Percentiles rank a stretch among this genome's conserved stretches.
These are phyloP conservation scores for Drosophila subsilvestris DNA, from an alignment of 2,888 invertebrate genomes.

Conservation along the genomic window DNA sequence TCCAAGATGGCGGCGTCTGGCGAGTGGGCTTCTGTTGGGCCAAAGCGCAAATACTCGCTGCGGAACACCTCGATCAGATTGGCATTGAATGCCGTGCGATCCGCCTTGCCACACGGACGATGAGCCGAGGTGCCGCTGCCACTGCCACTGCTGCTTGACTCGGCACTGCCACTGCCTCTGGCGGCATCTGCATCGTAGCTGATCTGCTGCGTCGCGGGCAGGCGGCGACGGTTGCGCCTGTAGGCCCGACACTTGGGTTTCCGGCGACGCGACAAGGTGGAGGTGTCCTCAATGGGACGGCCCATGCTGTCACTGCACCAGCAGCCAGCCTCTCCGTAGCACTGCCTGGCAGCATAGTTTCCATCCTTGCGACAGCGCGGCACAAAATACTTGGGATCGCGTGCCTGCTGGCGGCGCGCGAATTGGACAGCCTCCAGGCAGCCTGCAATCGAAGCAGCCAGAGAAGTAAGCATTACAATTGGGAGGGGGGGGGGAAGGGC, in stretches of 20 bases:
- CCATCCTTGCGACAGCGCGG: conserved; percentile 94
- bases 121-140: conserved; percentile 51
- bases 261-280: conserved; percentile 90
- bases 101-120: conserved; percentile 89
- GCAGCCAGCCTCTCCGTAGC: conserved; percentile 91
- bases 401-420: conserved; percentile 84
- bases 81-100: conserved; percentile 91
- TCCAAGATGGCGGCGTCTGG: conserved; percentile 87
- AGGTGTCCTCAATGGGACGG: conserved; percentile 91
- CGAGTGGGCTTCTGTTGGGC: conserved; percentile 21
- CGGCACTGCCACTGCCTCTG: conserved; percentile 52
- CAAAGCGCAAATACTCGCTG: conserved; percentile 88
- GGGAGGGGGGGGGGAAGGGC: too few relatives aligned
- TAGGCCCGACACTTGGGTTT: conserved; percentile 88
- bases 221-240: conserved; percentile 86
- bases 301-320: conserved; percentile 96
- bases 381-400: conserved; percentile 86
- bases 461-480: not conserved
- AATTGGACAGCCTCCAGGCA: conserved; percentile 85
- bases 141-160: conserved; percentile 23
- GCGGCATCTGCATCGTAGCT: conserved; percentile 42
- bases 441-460: conserved; percentile 79
- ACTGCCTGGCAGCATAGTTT: conserved; percentile 93
- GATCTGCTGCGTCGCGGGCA: conserved; percentile 86
- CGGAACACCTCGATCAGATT: conserved; percentile 94